A percentile compares a stretch with the other conserved stretches of the same genome.
phyloP scores from a whole-genome alignment of 2,113 vertebrate species.

The Brevimyrus niger region DNA sequence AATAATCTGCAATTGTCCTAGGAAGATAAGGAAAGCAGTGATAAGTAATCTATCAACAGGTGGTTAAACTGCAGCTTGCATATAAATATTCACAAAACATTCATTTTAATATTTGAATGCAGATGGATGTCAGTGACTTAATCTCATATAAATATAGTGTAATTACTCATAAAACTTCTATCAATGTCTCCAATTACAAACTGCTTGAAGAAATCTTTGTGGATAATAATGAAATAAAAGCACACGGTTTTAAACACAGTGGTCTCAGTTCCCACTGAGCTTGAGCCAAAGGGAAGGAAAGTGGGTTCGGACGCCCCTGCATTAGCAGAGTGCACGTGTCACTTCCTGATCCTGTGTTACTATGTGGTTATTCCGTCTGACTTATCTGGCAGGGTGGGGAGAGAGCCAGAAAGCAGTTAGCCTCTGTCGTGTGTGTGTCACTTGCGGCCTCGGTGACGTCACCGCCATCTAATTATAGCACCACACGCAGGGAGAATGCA shows the following conservation, averaged over 20 bases:
- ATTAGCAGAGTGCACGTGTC: conserved; percentile 46
- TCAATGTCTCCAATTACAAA: background rate
- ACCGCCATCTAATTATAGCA: conserved; percentile 57
- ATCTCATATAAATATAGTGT: background rate
- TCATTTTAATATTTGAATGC: background rate
- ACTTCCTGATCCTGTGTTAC: background rate
- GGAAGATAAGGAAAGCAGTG: background rate
- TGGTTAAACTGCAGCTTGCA: background rate
- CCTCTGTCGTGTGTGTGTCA: conserved; percentile 43
- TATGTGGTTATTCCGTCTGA: conserved; percentile 48
- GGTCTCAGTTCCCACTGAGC: background rate
- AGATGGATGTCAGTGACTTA: background rate
- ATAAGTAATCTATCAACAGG: background rate
- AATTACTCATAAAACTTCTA: background rate
- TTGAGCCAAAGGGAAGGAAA: background rate
- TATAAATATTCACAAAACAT: background rate
- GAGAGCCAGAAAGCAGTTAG: conserved; percentile 41
- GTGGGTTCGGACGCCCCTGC: conserved; percentile 34
- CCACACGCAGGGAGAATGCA: conserved; percentile 50
- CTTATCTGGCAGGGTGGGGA: conserved; percentile 55
- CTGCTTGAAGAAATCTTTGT: background rate
- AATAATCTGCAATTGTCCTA: background rate
- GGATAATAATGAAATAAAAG: background rate
- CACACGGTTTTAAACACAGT: background rate
- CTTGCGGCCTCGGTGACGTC: conserved; percentile 56